Conservation (phyloP, 1,140 invertebrate species). For the Ephestia elutella region DNA sequence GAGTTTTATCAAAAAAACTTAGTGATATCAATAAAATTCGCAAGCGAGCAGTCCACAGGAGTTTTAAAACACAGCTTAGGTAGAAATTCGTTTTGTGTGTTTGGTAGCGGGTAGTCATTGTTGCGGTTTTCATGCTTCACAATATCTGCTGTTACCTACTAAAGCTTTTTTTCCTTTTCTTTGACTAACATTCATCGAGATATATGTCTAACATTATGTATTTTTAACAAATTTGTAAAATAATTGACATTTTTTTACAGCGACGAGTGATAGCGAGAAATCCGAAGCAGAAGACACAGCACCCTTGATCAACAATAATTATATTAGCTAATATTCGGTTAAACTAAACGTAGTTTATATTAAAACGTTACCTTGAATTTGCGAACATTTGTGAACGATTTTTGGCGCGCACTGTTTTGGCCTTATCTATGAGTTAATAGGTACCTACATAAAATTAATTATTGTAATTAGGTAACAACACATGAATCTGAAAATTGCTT, state of each 20-base stretch:
- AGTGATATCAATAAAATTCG: no score
- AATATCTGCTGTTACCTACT: background rate
- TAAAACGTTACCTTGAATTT: background rate
- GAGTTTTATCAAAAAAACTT: no score
- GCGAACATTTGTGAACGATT: background rate
- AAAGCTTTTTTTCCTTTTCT: background rate
- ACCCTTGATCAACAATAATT: constrained; percentile 52
- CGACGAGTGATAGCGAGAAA: constrained; percentile 52
- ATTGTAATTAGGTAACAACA: no score
- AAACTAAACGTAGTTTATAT: background rate
- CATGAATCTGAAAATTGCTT: no score
- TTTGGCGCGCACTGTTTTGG: background rate
- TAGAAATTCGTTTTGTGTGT: no score
- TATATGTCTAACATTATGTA: no score
- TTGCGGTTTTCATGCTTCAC: background rate
- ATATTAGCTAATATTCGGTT: background rate
- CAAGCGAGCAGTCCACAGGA: no score
- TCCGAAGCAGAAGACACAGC: constrained; percentile 48
- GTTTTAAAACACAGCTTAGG: no score
- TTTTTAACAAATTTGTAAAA: constrained; percentile 12
- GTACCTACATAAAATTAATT: no score
- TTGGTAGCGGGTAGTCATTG: background rate
- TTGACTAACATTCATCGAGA: background rate
- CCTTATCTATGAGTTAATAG: no score
- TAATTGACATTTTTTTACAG: constrained; percentile 33